Evolutionary conservation across 2,797 vertebrate genomes (phyloP), one percentile per base, ranked within the genome.

Genomic region (Manis javanica): DNA sequence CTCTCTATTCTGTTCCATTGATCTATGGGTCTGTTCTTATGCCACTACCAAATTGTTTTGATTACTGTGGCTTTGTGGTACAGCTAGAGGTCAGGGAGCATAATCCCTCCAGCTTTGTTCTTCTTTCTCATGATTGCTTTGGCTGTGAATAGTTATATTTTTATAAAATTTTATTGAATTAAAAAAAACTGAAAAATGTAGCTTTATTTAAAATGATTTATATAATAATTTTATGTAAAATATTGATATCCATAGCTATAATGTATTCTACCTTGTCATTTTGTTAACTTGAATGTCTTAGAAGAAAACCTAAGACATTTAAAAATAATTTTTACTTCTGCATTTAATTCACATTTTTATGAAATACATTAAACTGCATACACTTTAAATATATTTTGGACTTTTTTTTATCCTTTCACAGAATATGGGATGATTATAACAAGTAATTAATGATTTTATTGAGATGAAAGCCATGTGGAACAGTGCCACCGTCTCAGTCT

Each of bases 281-380:
- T 91, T 69, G 13, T 81, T 61, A 61, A 86, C 68, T 61, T 87
- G 74, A 79, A 86, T 84, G 77, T 71, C 71, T 68, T 90, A 89
- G 39, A 85, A 87, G 24, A 64, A 78, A 84, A 49, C 31, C 39
- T 75, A 81, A 91, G 51, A 83, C 2, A 49, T 82, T 83, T 29
- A 5, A 1, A 5, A 83, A 19, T 63, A 16, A 42, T 6, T 64
- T 95, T 88, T 78, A 89, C 31, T 55, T 95, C 82, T 95, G 53
- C 64, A 53, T 83, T 87, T 78, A 51, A 87, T 63, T 69, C 63
- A 75, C 19, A 86, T 61, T 90, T 83, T 91, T 69, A 71, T 75
- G 23, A 87, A 87, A 75, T 42, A 49, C 49, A 19, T 72, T 88
- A 88, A 89, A 81, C 85, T 74, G 18, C 46, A 34, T 34, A 68